Conservation (phyloP, 2,113 vertebrate genomes). For the Apistogramma diplotaenia region DNA sequence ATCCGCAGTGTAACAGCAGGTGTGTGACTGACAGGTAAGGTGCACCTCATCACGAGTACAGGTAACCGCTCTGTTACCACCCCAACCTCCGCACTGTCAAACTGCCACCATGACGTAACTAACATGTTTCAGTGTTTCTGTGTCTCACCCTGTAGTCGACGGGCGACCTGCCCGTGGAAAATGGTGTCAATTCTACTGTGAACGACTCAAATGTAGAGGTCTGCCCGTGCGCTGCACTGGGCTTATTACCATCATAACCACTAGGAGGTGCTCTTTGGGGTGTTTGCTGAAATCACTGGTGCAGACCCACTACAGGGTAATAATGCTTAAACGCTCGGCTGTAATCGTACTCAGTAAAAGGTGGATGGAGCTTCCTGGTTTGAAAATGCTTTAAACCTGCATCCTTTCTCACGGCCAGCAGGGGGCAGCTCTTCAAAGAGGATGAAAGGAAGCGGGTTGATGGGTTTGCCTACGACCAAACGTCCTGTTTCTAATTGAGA, state of each 20-base stretch:
- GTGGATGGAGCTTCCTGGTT: neutral
- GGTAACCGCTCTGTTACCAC: neutral
- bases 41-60: neutral
- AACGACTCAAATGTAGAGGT: no score
- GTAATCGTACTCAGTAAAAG: no score
- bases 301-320: neutral
- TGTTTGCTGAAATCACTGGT: no score
- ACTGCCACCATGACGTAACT: no score
- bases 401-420: neutral
- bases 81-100: no score
- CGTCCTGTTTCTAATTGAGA: neutral
- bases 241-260: neutral
- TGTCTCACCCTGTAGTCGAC: no score
- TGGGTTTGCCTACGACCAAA: no score
- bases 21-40: neutral
- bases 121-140: no score
- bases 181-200: no score
- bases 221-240: no score
- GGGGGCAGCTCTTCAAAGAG: neutral
- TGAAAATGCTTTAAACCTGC: neutral
- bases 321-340: neutral
- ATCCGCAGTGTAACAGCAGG: neutral
- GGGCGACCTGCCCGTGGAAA: no score
- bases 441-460: neutral
- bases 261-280: neutral